Conservation (phyloP, 2,797 vertebrate species). For the Pagetopsis macropterus region DNA sequence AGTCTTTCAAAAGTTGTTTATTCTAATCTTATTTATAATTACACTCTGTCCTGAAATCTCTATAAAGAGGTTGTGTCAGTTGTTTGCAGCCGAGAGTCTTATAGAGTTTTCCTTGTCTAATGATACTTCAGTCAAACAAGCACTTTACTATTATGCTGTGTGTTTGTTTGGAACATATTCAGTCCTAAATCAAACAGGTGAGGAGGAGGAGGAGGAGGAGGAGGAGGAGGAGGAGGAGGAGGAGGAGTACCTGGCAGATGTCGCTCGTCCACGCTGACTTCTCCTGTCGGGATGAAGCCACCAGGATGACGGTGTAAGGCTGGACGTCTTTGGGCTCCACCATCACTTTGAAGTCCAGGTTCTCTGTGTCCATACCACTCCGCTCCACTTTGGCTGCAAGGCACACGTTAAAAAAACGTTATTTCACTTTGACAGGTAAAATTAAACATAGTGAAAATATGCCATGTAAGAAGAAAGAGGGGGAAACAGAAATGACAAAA, state of each 20-base stretch:
- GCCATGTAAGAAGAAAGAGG: neutral
- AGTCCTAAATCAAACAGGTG: neutral
- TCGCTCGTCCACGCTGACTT: slow-evolving; percentile 98
- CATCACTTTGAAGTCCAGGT: slow-evolving; percentile 95
- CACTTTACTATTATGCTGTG: neutral
- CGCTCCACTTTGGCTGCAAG: slow-evolving; percentile 83
- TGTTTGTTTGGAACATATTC: neutral
- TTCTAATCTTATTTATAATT: neutral
- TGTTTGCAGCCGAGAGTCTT: neutral
- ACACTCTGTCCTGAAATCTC: neutral
- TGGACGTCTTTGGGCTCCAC: slow-evolving; percentile 95
- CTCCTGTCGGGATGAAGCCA: slow-evolving; percentile 95
- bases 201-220: neutral
- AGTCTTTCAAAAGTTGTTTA: neutral
- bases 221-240: neutral
- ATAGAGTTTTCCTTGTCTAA: neutral
- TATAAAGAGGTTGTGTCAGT: neutral
- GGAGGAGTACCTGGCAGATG: slow-evolving; percentile 90
- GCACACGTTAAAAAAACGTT: slow-evolving; percentile 15
- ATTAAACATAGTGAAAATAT: neutral
- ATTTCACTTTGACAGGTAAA: neutral
- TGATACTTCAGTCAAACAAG: neutral
- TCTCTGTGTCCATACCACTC: slow-evolving; percentile 89
- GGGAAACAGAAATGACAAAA: neutral
- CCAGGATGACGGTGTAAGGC: slow-evolving; percentile 92